phyloP scores from a whole-genome alignment of 2,113 vertebrate genomes.

The Cheilinus undulatus region DNA sequence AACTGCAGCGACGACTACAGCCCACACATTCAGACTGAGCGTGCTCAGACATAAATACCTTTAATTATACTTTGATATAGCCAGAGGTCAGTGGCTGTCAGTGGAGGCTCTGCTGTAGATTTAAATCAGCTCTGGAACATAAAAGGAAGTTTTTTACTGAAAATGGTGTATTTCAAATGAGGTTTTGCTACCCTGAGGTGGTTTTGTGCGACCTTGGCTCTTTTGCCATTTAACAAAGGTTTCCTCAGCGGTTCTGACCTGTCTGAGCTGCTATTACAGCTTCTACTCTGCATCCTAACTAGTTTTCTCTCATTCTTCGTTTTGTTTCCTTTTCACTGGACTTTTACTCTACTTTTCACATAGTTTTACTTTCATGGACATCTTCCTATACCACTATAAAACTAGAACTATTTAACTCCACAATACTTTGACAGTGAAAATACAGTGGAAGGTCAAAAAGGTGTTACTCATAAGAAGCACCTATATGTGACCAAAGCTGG shows the following conservation, averaged over 20 bases:
- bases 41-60: conserved; percentile 13
- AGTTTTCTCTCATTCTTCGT: background rate
- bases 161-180: conserved; percentile 12
- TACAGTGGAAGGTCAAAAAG: no score
- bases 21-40: background rate
- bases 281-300: conserved; percentile 23
- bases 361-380: no score
- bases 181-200: background rate
- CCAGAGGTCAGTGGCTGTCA: conserved; percentile 27
- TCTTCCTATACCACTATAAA: no score
- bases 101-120: background rate
- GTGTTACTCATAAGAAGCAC: no score
- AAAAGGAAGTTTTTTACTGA: conserved; percentile 19
- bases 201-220: conserved; percentile 29
- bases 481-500: no score
- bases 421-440: no score
- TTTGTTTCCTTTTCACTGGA: background rate
- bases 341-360: no score
- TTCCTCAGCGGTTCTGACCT: conserved; percentile 6
- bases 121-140: conserved; percentile 25
- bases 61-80: conserved; percentile 25
- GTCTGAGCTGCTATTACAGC: conserved; percentile 1
- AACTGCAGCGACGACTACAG: background rate
- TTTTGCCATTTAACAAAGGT: conserved; percentile 30
- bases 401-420: no score